Evolutionary conservation across 2,888 invertebrate genomes (phyloP), one percentile per base, ranked within the genome.

Genomic region (Eilema depressum): DNA sequence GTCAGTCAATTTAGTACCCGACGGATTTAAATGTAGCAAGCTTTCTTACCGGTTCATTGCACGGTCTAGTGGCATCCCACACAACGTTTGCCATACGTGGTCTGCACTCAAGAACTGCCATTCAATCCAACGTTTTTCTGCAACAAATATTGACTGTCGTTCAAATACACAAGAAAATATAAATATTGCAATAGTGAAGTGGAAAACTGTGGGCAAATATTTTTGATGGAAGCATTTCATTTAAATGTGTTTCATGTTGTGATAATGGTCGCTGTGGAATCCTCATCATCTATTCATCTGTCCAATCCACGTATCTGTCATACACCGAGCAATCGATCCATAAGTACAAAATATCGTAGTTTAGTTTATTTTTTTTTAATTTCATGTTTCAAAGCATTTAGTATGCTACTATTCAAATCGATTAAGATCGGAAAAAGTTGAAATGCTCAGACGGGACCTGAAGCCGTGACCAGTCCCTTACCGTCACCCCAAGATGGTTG

Each of bases 21-120:
- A 23, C 53, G 47, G 4, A 47, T 23, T 47, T 30, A 30, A 25
- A 56, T 33, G 10, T 64, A 57, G 26, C 33, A 30, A 26, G 23
- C 20, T 53, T 47, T 64, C 12, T 53, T 56, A 23, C 25, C 41
- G 57, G 68, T 62, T 69, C 71, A 62, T 63, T 25, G 68, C 62
- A 41, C 68, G 20, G 33, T 61, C 61, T 65, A 68, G 64, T 41
- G 65, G 8, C 26, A 47, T 63, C 67, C 47, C 65, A 62, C 61
- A 53, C 47, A 25, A 10, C 69, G 66, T 68, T 68, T 68, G 65
- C 68, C 25, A 47, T 66, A 66, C 65, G 65, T 72, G 65, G 65
- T 72, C 57, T 72, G 71, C 68, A 71, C 71, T 65, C 28, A 64
- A 64, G 33, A 65, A 64, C 28, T 68, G 33, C 56, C 61, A 26